Conservation (phyloP, 2,797 vertebrate species). For the Knipowitschia caucasica region DNA sequence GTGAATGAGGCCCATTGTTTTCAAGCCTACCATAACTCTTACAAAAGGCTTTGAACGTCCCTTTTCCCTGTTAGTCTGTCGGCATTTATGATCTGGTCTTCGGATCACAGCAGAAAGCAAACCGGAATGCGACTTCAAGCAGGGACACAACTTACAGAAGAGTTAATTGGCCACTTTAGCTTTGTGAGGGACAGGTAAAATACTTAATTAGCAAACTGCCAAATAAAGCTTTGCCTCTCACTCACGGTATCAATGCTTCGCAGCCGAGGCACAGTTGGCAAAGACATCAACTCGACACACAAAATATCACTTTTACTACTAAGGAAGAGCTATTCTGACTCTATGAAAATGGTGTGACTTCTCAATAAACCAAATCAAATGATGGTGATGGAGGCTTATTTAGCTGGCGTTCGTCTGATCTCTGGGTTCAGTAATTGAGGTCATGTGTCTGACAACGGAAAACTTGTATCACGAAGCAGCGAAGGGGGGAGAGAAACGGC, state of each 20-base stretch:
- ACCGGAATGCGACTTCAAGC: neutral
- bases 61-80: no score
- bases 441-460: constrained; percentile 61
- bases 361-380: constrained; percentile 22
- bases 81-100: neutral
- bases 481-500: constrained; percentile 30
- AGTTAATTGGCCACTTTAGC: neutral
- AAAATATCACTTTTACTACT: neutral
- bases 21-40: no score
- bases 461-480: constrained; percentile 47
- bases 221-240: neutral
- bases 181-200: neutral
- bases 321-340: constrained; percentile 3
- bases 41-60: no score
- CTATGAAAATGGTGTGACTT: constrained; percentile 17
- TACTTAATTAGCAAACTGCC: neutral
- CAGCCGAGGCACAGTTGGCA: neutral
- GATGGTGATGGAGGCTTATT: constrained; percentile 10
- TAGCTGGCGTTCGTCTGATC: constrained; percentile 43
- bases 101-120: neutral
- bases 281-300: neutral
- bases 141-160: neutral
- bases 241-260: neutral
- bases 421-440: constrained; percentile 57
- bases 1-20: no score